Evolutionary conservation across 2,888 invertebrate genomes (phyloP), one percentile per base, ranked within the genome.

Genomic region (Nomada ruficornis): DNA sequence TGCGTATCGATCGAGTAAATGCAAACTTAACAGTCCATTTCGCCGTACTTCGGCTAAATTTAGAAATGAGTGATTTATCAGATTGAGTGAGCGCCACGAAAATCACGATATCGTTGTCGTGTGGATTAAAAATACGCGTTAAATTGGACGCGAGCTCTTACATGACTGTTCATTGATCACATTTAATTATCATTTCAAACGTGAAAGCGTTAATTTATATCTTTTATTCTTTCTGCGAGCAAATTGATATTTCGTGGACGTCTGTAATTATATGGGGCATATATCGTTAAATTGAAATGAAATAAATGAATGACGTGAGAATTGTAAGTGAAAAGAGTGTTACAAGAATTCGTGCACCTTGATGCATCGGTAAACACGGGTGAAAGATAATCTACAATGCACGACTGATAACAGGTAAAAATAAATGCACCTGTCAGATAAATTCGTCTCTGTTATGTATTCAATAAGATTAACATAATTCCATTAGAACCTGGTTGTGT

Each of bases 11-110:
- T 55, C 81, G 65, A 70, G 15, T 78, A 83, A 78, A 79, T 69
- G 71, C 63, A 75, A 83, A 78, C 83, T 83, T 83, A 83, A 83
- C 70, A 70, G 78, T 23, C 77, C 77, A 82, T 82, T 83, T 77
- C 77, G 77, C 73, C 63, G 67, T 36, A 54, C n/a, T 23, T 47
- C 75, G 71, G 50, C 69, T 83, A 77, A 83, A 83, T 77, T 82
- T 82, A 83, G 82, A 83, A 63, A 71, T 60, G 44, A 2, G 5
- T 36, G 81, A 81, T 80, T 70, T 81, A 74, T 70, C 44, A 23
- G 80, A 75, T 67, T 68, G 67, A 63, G 18, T 20, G 15, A n/a
- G 36, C 10, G 36, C 20, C 54, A 26, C 47, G 26, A n/a, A 20
- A 70, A 50, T 42, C 65, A 52, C 20, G 68, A 69, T 42, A 60